Conservation (phyloP, 2,888 invertebrate genomes). For the Cephonodes hylas region DNA sequence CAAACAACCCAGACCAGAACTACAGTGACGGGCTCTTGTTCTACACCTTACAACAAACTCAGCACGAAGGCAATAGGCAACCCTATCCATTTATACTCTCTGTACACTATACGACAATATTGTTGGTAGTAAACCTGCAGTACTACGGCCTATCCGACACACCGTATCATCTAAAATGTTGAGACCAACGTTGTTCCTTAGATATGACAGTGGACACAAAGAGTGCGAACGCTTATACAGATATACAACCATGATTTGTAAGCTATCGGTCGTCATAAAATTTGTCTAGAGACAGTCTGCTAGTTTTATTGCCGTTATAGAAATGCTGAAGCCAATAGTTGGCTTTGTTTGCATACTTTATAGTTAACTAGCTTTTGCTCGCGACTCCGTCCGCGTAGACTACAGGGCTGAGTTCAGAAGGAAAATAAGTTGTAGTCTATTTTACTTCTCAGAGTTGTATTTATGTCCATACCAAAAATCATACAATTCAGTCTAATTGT, state of each 20-base stretch:
- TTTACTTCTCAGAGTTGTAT: no score
- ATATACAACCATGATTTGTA: conserved; percentile 69
- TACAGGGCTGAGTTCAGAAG: no score
- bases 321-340: conserved; percentile 9
- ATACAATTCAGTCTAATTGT: no score
- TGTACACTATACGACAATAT: conserved; percentile 53
- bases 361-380: no score
- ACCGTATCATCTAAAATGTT: conserved; percentile 69
- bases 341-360: conserved; percentile 15
- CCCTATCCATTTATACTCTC: not conserved
- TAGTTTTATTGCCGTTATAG: conserved; percentile 57
- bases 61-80: not conserved
- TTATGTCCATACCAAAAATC: no score
- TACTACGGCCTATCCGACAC: conserved; percentile 63
- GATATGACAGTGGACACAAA: conserved; percentile 32
- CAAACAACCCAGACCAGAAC: no score
- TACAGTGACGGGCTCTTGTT: no score
- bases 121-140: conserved; percentile 70
- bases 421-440: no score
- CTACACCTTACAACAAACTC: no score
- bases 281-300: conserved; percentile 56
- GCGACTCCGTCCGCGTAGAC: no score
- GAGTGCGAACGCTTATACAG: conserved; percentile 25
- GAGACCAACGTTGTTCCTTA: conserved; percentile 55
- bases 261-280: conserved; percentile 60